Percentiles rank a stretch among this genome's conserved stretches.
Evolutionary conservation across 2,113 vertebrate genomes (phyloP).

Genomic region (Vulpes ferrilata): DNA sequence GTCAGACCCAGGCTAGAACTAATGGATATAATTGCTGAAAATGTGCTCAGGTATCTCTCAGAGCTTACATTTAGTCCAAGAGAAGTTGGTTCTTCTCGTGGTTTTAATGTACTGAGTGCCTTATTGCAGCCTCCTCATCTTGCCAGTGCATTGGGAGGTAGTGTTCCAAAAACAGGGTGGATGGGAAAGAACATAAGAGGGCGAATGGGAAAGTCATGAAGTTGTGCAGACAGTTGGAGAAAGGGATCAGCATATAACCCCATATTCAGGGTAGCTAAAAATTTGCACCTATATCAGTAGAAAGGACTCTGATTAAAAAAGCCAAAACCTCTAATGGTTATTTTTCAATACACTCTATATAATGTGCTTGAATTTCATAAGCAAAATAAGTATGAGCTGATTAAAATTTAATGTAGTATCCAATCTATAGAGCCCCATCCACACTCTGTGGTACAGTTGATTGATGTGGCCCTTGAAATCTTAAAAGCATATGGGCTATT

Average conservation of each 20-base stretch:
- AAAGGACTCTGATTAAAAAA: neutral
- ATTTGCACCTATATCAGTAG: neutral
- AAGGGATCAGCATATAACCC: neutral
- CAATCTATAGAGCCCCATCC: neutral
- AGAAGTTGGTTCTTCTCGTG: neutral
- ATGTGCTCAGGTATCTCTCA: conserved; percentile 91
- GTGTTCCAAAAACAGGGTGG: neutral
- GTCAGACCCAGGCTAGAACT: conserved; percentile 96
- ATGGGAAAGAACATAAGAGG: neutral
- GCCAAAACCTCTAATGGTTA: neutral
- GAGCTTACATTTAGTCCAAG: neutral
- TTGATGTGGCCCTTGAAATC: neutral
- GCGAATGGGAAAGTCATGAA: neutral
- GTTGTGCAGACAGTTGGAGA: neutral
- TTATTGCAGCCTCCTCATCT: no score
- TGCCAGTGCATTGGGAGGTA: neutral
- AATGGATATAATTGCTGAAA: conserved; percentile 98
- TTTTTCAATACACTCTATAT: conserved; percentile 19
- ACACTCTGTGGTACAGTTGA: neutral
- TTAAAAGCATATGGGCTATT: conserved; percentile 25
- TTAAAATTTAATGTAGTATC: conserved; percentile 51
- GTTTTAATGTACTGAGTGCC: neutral
- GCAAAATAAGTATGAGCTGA: conserved; percentile 6
- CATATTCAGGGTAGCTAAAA: neutral
- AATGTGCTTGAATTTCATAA: conserved; percentile 31